Evolutionary conservation across 2,888 invertebrate species (phyloP).

Genomic region (Bombylius major): DNA sequence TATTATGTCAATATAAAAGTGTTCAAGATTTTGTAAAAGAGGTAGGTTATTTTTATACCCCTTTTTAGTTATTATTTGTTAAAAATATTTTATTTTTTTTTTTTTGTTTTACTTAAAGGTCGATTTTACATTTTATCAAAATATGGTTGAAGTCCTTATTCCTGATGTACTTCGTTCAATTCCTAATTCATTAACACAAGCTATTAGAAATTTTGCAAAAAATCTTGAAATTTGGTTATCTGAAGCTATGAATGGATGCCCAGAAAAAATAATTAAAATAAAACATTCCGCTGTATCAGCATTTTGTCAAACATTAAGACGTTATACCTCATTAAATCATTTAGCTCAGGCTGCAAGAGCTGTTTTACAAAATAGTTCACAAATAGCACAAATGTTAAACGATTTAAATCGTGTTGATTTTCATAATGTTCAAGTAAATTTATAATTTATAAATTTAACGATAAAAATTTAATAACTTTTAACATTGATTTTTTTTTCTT

Average conservation of each 20-base stretch:
- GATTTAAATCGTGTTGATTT: slow-evolving; percentile 97
- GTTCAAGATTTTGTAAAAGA: slow-evolving; percentile 32
- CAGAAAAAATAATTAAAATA: slow-evolving; percentile 65
- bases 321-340: slow-evolving; percentile 96
- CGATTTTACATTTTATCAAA: slow-evolving; percentile 90
- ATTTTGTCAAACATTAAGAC: slow-evolving; percentile 85
- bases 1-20: slow-evolving; percentile 31
- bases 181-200: slow-evolving; percentile 86
- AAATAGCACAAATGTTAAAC: slow-evolving; percentile 91
- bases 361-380: slow-evolving; percentile 86
- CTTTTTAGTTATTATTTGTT: background rate
- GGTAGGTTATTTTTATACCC: slow-evolving; percentile 16
- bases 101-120: slow-evolving; percentile 36
- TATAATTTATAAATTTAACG: background rate
- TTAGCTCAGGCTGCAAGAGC: slow-evolving; percentile 79
- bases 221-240: slow-evolving; percentile 82
- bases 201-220: slow-evolving; percentile 85
- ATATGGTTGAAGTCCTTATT: slow-evolving; percentile 87
- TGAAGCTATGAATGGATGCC: slow-evolving; percentile 74
- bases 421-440: slow-evolving; percentile 77
- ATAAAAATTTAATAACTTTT: too few species aligned
- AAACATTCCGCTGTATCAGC: slow-evolving; percentile 78
- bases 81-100: background rate
- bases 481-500: too few species aligned
- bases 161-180: slow-evolving; percentile 92